These are phyloP conservation scores for Pogona vitticeps DNA, from an alignment of 2,113 vertebrate species.

Conservation along the genomic window DNA sequence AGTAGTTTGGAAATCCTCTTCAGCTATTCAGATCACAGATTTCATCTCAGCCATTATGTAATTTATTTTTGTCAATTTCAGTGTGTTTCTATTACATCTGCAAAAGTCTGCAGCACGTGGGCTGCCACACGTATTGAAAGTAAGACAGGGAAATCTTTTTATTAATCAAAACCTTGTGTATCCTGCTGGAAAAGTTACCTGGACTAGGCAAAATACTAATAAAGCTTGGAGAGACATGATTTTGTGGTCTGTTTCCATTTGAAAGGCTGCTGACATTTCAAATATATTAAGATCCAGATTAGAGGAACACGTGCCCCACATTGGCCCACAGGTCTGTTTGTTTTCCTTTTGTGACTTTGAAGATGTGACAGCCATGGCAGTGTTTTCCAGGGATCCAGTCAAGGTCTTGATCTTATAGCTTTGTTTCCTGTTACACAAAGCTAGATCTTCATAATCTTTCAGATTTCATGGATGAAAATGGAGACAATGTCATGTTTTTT, in stretches of 20 bases:
- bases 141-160: conserved; percentile 28
- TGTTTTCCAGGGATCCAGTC: not conserved
- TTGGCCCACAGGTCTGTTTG: no score
- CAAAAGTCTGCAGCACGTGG: conserved; percentile 25
- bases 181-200: not conserved
- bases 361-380: not conserved
- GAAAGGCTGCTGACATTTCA: not conserved
- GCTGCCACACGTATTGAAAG: conserved; percentile 33
- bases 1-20: conserved; percentile 40
- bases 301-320: not conserved
- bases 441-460: not conserved
- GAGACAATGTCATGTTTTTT: not conserved
- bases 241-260: not conserved
- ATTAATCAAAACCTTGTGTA: conserved; percentile 24
- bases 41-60: conserved; percentile 44
- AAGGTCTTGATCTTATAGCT: not conserved
- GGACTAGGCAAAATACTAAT: conserved; percentile 13
- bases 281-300: not conserved
- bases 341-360: not conserved
- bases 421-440: not conserved
- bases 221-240: fast-evolving
- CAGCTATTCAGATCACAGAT: conserved; percentile 47
- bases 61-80: conserved; percentile 54
- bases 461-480: not conserved
- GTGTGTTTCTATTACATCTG: conserved; percentile 49